A percentile compares a stretch with the other conserved stretches of the same genome.
Evolutionary conservation across 2,888 invertebrate genomes (phyloP).

Genomic region (Hydropsyche betteni): DNA sequence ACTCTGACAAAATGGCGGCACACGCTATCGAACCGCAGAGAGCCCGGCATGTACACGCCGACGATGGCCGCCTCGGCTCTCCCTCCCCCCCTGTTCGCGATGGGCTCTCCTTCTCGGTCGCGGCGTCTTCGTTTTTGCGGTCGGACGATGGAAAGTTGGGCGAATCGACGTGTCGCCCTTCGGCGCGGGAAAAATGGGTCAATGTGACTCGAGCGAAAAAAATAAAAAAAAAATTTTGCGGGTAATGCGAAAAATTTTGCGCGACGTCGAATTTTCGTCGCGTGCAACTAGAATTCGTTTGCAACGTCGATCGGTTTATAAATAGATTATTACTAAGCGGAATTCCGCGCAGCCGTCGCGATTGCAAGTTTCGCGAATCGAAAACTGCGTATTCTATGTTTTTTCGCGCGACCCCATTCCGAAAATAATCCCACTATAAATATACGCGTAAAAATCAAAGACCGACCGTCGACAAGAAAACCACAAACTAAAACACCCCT

Average conservation of each 20-base stretch:
- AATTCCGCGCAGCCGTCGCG: slow-evolving; percentile 38
- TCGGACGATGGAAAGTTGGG: too few relatives aligned
- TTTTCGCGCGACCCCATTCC: neutral
- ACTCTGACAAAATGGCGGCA: slow-evolving; percentile 42
- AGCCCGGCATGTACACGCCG: slow-evolving; percentile 52
- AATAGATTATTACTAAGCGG: slow-evolving; percentile 25
- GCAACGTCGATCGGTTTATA: neutral
- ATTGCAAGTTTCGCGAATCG: slow-evolving; percentile 29
- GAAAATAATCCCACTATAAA: too few relatives aligned
- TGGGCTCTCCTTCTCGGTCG: neutral
- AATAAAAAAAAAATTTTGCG: too few relatives aligned
- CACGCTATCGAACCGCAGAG: slow-evolving; percentile 48
- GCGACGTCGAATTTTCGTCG: neutral
- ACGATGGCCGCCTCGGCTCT: slow-evolving; percentile 39
- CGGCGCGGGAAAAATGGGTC: too few relatives aligned
- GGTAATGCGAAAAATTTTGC: too few relatives aligned
- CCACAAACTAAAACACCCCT: too few relatives aligned
- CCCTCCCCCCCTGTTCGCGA: neutral
- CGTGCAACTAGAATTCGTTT: too few relatives aligned
- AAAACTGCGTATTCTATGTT: slow-evolving; percentile 13
- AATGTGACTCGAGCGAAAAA: too few relatives aligned
- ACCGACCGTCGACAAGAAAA: too few relatives aligned
- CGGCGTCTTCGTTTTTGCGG: slow-evolving; percentile 13
- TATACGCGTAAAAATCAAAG: too few relatives aligned
- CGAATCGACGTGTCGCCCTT: neutral